Conservation (phyloP, 1,140 invertebrate species). For the Drosophila eugracilis region DNA sequence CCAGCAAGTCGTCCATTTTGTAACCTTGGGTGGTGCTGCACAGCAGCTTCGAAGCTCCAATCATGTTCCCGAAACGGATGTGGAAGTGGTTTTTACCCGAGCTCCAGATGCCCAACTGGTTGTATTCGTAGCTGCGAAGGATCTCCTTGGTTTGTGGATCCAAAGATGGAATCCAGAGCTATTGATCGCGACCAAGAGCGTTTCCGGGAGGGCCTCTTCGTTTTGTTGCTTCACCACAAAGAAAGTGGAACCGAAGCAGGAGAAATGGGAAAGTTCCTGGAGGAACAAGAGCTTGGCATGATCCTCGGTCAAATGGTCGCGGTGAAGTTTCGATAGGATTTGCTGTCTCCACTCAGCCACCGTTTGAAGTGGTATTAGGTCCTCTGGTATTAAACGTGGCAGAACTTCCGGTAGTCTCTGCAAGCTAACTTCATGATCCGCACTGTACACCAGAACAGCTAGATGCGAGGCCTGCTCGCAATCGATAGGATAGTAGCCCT, state of each 20-base stretch:
- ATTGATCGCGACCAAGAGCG: conserved; percentile 95
- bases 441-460: conserved; percentile 91
- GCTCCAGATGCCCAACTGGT: conserved; percentile 96
- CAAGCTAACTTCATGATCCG: conserved; percentile 88
- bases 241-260: conserved; percentile 98
- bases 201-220: conserved; percentile 93
- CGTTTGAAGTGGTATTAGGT: conserved; percentile 90
- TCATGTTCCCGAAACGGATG: conserved; percentile 95
- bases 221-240: conserved; percentile 97
- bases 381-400: conserved; percentile 91
- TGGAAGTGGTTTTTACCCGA: conserved; percentile 97
- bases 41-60: conserved; percentile 93
- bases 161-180: conserved; percentile 95
- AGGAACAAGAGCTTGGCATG: conserved; percentile 95
- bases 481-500: conserved; percentile 93
- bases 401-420: conserved; percentile 88
- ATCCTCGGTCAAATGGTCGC: conserved; percentile 87
- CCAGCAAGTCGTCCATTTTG: conserved; percentile 98
- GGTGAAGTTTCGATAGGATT: conserved; percentile 86
- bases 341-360: conserved; percentile 93
- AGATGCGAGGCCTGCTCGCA: conserved; percentile 92
- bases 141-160: conserved; percentile 93
- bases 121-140: conserved; percentile 91
- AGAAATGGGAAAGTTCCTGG: conserved; percentile 91
- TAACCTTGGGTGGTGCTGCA: conserved; percentile 97